Evolutionary conservation across 2,888 invertebrate species (phyloP).

Genomic region (Acronicta alni): DNA sequence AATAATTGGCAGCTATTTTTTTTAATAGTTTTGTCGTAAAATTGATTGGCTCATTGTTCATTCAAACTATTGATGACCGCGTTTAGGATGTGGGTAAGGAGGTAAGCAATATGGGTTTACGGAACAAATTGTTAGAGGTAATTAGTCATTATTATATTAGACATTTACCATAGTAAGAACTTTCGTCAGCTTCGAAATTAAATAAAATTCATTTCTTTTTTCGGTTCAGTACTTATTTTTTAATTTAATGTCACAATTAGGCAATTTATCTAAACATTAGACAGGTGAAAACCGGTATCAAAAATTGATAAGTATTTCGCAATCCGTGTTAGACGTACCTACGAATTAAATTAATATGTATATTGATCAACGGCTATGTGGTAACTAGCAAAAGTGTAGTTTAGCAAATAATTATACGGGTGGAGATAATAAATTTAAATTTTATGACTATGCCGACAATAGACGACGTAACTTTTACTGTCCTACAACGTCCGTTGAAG

Average conservation of each 20-base stretch:
- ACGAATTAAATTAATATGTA: constrained; percentile 44
- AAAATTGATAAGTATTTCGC: constrained; percentile 40
- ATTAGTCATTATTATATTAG: constrained; percentile 21
- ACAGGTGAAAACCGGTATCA: constrained; percentile 26
- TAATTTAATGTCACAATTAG: constrained; percentile 19
- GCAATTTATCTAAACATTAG: constrained; percentile 34
- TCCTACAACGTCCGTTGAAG: constrained; percentile 13
- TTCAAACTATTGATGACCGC: constrained; percentile 2
- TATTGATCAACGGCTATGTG: constrained; percentile 40
- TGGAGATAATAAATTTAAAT: constrained; percentile 52
- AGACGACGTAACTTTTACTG: constrained; percentile 51
- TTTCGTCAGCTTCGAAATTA: constrained; percentile 26
- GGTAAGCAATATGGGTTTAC: background rate
- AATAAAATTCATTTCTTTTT: constrained; percentile 1
- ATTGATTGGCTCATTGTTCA: constrained; percentile 1
- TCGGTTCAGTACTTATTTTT: constrained; percentile 11
- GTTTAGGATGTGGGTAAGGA: constrained; percentile 4
- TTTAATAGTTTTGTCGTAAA: background rate
- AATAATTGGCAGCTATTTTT: constrained; percentile 1
- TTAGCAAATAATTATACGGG: constrained; percentile 54
- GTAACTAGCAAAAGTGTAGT: constrained; percentile 48
- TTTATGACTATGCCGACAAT: constrained; percentile 47
- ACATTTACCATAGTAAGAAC: constrained; percentile 2
- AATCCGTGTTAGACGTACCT: constrained; percentile 31
- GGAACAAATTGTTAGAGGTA: constrained; percentile 12